phyloP scores from a whole-genome alignment of 2,888 invertebrate genomes.

The Cremastobaeus sp. region DNA sequence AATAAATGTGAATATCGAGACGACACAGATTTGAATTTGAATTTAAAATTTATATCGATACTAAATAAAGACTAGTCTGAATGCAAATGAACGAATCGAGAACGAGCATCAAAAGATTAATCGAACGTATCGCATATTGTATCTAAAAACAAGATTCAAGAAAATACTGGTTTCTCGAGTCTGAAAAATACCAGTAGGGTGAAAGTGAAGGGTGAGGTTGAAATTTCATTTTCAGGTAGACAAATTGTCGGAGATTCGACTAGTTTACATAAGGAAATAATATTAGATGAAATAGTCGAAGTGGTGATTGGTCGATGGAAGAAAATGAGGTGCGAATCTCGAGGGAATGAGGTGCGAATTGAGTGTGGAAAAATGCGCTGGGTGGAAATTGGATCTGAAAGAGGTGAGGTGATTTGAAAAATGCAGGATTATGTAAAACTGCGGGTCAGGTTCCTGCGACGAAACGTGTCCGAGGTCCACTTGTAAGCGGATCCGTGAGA shows the following conservation, averaged over 20 bases:
- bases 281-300: too few species aligned
- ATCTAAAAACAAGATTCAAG: constrained; percentile 42
- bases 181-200: constrained; percentile 55
- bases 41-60: neutral
- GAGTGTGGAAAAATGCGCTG: too few species aligned
- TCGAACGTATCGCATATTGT: constrained; percentile 28
- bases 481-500: constrained; percentile 53
- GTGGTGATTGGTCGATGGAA: too few species aligned
- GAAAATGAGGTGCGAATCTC: too few species aligned
- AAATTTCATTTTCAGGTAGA: constrained; percentile 57
- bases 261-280: constrained; percentile 50
- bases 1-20: too few species aligned
- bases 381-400: constrained; percentile 7
- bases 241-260: constrained; percentile 38
- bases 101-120: neutral
- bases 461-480: constrained; percentile 38
- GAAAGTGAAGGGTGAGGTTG: constrained; percentile 61
- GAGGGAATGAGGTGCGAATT: too few species aligned
- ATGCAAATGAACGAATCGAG: neutral
- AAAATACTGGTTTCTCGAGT: constrained; percentile 48
- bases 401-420: constrained; percentile 26
- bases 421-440: constrained; percentile 42
- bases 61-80: too few species aligned
- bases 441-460: constrained; percentile 46
- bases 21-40: neutral